These are phyloP conservation scores for Trachemys scripta DNA, from an alignment of 2,113 vertebrate species.

Conservation along the genomic window DNA sequence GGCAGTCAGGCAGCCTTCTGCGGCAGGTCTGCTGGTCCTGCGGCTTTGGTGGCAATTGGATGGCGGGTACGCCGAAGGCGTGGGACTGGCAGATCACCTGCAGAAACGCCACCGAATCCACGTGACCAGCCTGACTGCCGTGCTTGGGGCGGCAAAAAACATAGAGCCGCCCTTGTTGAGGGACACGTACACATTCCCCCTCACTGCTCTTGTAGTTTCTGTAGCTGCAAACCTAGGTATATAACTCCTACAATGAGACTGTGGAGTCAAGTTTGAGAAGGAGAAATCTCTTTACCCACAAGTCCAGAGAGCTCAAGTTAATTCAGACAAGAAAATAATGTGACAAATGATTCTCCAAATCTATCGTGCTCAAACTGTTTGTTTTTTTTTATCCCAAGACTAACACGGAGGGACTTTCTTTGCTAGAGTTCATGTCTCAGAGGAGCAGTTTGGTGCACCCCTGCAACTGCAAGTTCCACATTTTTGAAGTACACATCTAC, in stretches of 20 bases:
- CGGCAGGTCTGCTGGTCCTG: too few relatives aligned
- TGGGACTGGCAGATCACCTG: too few relatives aligned
- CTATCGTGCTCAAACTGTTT: not conserved
- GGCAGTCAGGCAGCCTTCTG: too few relatives aligned
- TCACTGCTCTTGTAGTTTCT: not conserved
- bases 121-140: too few relatives aligned
- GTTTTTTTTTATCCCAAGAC: not conserved
- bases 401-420: not conserved
- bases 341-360: not conserved
- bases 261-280: not conserved
- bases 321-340: not conserved
- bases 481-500: not conserved
- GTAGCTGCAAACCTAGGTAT: not conserved
- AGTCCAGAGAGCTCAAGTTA: not conserved
- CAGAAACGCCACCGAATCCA: too few relatives aligned
- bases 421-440: not conserved
- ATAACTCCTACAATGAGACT: not conserved
- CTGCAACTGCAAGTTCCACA: not conserved
- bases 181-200: not conserved
- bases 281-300: not conserved
- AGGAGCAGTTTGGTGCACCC: not conserved
- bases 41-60: too few relatives aligned
- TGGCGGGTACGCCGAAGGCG: too few relatives aligned
- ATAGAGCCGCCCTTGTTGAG: not conserved
- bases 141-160: too few relatives aligned